A percentile compares a stretch with the other conserved stretches of the same genome.
These are phyloP conservation scores for Bombyx mori DNA, from an alignment of 1,140 invertebrate genomes.

Conservation along the genomic window ASM3026992v2 NC_085114.1:6329501-6330000, in stretches of 20 bases:
- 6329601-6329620: conserved; percentile 86
- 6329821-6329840: conserved; percentile 96
- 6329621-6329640: conserved; percentile 79
- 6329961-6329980: too few species aligned
- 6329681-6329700: conserved; percentile 79
- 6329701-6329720: conserved; percentile 80
- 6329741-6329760: conserved; percentile 75
- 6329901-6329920: too few species aligned
- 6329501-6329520: too few species aligned
- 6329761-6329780: conserved; percentile 76
- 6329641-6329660: conserved; percentile 93
- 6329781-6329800: conserved; percentile 74
- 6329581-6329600: too few species aligned
- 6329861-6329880: conserved; percentile 10
- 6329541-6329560: too few species aligned
- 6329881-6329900: too few species aligned
- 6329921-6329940: too few species aligned
- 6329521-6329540: too few species aligned
- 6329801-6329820: conserved; percentile 73
- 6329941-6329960: too few species aligned
- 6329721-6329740: conserved; percentile 78
- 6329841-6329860: conserved; percentile 91
- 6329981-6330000: too few species aligned
- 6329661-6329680: conserved; percentile 80
- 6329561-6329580: too few species aligned